Evolutionary conservation across 2,113 vertebrate species (phyloP), one percentile per base, ranked within the genome.

Genomic region (Oceanodroma tethys): DNA sequence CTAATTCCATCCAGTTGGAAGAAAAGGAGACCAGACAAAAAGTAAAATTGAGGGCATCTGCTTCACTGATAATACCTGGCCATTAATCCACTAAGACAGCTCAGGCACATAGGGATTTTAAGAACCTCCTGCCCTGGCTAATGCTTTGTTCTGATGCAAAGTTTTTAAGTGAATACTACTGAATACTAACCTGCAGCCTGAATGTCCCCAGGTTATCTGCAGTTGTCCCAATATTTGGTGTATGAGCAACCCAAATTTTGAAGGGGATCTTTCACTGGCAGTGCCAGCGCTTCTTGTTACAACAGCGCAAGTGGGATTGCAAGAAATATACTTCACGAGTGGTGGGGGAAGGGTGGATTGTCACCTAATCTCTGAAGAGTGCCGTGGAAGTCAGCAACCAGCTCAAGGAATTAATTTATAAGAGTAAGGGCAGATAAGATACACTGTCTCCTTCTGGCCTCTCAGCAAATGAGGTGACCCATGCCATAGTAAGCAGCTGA

Each of bases 21-120:
- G 85, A 86, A 80, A 91, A 86, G 67, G 59, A 93, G 50, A 88
- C 45, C 58, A 90, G 67, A 95, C 42, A 93, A 92, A 88, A 71
- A 92, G 50, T 65, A 59, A 78, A 92, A 92, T 55, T 74, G 79
- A 67, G 82, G 80, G 52, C 2, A 3, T 92, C 92, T 95, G 90
- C 80, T 95, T 95, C 86, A 90, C 86, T 91, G 83, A 36, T 79
- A 90, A 90, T 86, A 92, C 83, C 30, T 88, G 56, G 60, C 42
- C 52, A 81, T 74, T 92, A 92, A 90, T 88, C 79, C 55, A 67
- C 38, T 96, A 71, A 90, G 74, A 70, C 55, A 93, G 67, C 79
- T 95, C 63, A 90, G 72, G 34, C 53, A 86, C 30, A 60, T 2
- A 32, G 47, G 30, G 29, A 67, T 95, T 95, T 92, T 92, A 89